Conservation (phyloP, 1,140 invertebrate species). For the Leptinotarsa lineolata region DNA sequence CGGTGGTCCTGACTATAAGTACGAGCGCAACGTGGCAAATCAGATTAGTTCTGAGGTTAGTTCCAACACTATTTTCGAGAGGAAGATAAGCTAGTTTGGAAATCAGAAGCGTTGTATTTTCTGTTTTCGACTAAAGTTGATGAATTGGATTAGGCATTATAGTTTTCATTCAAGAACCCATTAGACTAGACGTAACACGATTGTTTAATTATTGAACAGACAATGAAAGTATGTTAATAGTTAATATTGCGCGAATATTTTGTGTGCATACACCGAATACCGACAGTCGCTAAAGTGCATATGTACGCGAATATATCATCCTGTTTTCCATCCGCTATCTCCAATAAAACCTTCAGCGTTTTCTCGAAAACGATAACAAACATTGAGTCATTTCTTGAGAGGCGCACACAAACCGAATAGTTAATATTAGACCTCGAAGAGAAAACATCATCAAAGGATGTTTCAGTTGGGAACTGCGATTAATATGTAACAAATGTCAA, state of each 20-base stretch:
- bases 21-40: too few species aligned
- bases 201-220: too few species aligned
- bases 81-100: too few species aligned
- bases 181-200: too few species aligned
- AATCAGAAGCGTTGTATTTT: too few species aligned
- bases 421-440: constrained; percentile 2
- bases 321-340: neutral
- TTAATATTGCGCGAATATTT: neutral
- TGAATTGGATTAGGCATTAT: too few species aligned
- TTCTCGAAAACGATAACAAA: neutral
- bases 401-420: neutral
- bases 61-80: too few species aligned
- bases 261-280: neutral
- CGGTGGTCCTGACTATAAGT: too few species aligned
- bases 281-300: neutral
- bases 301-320: neutral
- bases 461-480: neutral
- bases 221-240: too few species aligned
- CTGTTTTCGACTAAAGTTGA: too few species aligned
- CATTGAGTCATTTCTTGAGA: constrained; percentile 1
- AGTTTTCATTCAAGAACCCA: too few species aligned
- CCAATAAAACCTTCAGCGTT: neutral
- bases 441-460: constrained; percentile 5
- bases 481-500: constrained; percentile 6
- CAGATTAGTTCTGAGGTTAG: too few species aligned